Evolutionary conservation across 2,797 vertebrate genomes (phyloP), one percentile per base, ranked within the genome.

Genomic region (Danio albolineatus): DNA sequence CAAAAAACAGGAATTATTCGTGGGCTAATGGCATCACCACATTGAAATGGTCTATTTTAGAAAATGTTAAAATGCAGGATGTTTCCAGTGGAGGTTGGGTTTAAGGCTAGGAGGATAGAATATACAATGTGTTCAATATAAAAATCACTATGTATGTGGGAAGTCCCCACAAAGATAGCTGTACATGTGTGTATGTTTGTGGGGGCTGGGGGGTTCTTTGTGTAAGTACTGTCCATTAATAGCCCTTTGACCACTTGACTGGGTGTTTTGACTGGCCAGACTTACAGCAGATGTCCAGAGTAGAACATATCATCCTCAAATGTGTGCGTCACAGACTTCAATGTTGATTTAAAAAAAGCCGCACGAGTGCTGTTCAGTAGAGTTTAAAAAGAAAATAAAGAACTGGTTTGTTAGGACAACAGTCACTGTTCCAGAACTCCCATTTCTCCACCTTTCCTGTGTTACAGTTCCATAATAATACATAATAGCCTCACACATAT

Each of bases 221-320:
- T 14, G 10, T 5, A 57, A 13, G 38, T 53, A 65, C 13, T 64
- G 43, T 19, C n/a, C 7, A 59, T 66, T 59, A 46, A 39, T 38
- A 21, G 54, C 53, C 38, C 60, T 73, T 59, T 49, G 21, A 78
- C 43, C 54, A 39, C 54, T 78, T 28, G 44, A 39, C 53, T 21
- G 54, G 1, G 7, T 78, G 54, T 70, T 78, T 78, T 78, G 43
- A 78, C 74, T 17, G 54, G 44, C 44, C 28, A 60, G 44, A 19
- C 19, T 48, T 59, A 51, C 54, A 70, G 70, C 43, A 78, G 76
- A 70, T 78, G 76, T 61, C n/a, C 21, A 60, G 56, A n/a, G 17
- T 17, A 43, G 38, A 61, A 17, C 36, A n/a, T 6, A 78, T 10
- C 46, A 28, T 9, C 4, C 38, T 69, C 7, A 14, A 57, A 46